Evolutionary conservation across 2,113 vertebrate genomes (phyloP).

Genomic region (Crotalus viridis): DNA sequence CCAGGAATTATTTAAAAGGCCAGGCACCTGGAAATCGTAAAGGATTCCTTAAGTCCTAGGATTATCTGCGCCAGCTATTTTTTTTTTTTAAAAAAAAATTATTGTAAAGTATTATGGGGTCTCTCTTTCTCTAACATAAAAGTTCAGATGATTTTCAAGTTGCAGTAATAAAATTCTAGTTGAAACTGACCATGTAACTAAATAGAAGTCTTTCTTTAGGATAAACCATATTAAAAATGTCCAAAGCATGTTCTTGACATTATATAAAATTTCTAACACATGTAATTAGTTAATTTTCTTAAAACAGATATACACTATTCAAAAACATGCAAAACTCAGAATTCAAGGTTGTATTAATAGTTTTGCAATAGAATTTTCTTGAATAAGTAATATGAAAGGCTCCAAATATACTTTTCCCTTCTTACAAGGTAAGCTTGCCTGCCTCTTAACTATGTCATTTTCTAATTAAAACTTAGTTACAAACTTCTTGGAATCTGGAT

Average conservation of each 20-base stretch:
- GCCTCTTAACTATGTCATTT: background rate
- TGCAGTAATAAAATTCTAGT: background rate
- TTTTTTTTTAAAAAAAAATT: too few species aligned
- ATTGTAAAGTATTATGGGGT: background rate
- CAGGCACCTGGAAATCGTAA: too few species aligned
- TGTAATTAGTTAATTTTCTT: background rate
- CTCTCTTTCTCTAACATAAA: background rate
- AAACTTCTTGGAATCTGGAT: background rate
- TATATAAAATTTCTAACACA: background rate
- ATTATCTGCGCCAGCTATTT: background rate
- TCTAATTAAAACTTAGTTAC: background rate
- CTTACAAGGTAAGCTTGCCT: background rate
- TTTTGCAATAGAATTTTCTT: background rate
- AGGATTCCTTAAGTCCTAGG: background rate
- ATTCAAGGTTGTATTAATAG: background rate
- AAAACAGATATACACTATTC: background rate
- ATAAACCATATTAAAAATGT: background rate
- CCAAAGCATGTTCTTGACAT: background rate
- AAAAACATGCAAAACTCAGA: background rate
- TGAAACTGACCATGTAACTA: background rate
- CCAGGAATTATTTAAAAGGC: background rate
- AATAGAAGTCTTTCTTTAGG: background rate
- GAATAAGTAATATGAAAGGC: background rate
- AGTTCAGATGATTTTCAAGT: background rate
- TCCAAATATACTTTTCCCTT: background rate